phyloP scores from a whole-genome alignment of 2,888 invertebrate species.

The Metopia argyrocephala region DNA sequence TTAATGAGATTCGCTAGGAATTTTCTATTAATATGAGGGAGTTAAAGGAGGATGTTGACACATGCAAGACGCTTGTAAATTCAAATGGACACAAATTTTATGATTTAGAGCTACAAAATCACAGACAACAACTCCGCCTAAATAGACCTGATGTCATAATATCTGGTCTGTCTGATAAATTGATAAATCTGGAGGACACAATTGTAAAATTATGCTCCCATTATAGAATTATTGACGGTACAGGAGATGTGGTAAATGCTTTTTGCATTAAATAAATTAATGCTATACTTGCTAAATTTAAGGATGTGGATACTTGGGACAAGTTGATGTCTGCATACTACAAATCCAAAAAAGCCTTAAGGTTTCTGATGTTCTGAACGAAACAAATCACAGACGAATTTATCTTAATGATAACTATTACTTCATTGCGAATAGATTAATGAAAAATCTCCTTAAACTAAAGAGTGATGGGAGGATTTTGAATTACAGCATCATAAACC shows the following conservation, averaged over 20 bases:
- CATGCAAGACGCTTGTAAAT: background rate
- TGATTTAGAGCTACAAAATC: conserved; percentile 19
- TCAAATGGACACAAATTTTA: background rate
- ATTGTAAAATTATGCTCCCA: too few relatives aligned
- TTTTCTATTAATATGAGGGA: too few relatives aligned
- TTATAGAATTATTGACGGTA: background rate
- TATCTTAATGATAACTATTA: conserved; percentile 14
- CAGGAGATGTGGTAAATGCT: conserved; percentile 2
- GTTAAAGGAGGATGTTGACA: too few relatives aligned
- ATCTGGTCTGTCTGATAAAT: too few relatives aligned
- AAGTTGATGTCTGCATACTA: too few relatives aligned
- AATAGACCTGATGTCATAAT: too few relatives aligned
- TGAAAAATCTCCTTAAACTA: background rate
- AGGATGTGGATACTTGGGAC: too few relatives aligned
- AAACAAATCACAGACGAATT: too few relatives aligned
- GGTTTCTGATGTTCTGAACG: background rate
- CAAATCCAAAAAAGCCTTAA: background rate
- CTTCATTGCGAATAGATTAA: background rate
- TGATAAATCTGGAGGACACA: too few relatives aligned
- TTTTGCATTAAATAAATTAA: conserved; percentile 8
- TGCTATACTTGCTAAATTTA: too few relatives aligned
- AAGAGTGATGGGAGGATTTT: background rate
- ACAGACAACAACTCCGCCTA: too few relatives aligned
- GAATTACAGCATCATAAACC: background rate
- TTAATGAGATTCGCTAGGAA: too few relatives aligned